These are phyloP conservation scores for Pterocles gutturalis DNA, from an alignment of 2,113 vertebrate species.

Conservation along the genomic window DNA sequence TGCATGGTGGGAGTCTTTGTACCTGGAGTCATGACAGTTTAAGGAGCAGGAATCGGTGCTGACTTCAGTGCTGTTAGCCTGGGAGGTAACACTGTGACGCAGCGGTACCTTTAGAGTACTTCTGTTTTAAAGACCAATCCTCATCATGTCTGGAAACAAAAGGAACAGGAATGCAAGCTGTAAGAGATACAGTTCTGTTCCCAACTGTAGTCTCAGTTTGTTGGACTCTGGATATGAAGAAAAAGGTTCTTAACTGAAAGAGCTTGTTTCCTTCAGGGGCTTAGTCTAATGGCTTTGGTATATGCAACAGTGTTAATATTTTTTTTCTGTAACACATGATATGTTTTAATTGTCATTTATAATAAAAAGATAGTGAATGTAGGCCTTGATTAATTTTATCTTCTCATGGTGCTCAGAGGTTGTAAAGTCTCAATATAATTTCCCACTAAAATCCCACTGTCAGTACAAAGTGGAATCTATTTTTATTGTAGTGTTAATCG, in stretches of 20 bases:
- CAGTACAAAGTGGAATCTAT: background rate
- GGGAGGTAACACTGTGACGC: background rate
- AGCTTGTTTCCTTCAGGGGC: background rate
- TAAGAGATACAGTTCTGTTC: background rate
- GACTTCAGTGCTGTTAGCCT: background rate
- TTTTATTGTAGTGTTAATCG: background rate
- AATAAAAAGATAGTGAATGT: background rate
- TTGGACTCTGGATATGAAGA: background rate
- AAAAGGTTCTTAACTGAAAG: background rate
- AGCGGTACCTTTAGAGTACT: background rate
- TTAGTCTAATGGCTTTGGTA: background rate
- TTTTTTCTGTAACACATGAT: background rate
- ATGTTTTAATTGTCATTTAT: background rate
- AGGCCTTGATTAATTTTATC: background rate
- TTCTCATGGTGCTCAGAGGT: background rate
- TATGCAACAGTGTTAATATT: background rate
- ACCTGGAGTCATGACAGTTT: background rate
- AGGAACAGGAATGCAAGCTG: background rate
- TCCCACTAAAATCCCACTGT: background rate
- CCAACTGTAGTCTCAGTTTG: fast-evolving
- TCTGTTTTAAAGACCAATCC: background rate
- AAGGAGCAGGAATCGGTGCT: background rate
- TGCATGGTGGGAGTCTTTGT: background rate
- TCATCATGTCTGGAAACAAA: background rate
- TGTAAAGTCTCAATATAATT: background rate